A percentile compares a stretch with the other conserved stretches of the same genome.
Conservation (phyloP, 2,888 invertebrate genomes). For the Anoncus sp. region DNA sequence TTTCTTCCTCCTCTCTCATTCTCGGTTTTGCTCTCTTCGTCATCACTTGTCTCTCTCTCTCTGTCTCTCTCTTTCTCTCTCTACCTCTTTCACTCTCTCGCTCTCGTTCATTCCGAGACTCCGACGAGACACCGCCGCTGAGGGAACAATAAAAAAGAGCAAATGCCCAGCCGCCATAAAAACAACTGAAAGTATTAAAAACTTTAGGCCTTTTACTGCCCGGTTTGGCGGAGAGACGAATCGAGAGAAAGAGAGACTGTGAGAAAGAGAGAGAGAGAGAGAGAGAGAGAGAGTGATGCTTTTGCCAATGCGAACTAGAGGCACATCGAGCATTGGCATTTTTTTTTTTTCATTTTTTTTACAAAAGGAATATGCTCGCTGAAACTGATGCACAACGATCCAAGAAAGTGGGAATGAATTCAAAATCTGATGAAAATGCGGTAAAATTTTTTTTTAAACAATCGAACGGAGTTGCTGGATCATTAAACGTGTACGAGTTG, state of each 20-base stretch:
- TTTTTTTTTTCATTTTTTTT: conserved; percentile 32
- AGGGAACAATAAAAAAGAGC: conserved; percentile 78
- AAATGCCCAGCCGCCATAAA: conserved; percentile 80
- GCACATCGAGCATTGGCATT: conserved; percentile 43
- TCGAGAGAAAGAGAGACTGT: conserved; percentile 37
- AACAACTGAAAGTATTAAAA: conserved; percentile 83
- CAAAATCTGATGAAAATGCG: conserved; percentile 10
- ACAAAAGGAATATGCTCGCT: conserved; percentile 12
- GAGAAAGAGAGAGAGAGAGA: conserved; percentile 39
- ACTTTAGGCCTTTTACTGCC: conserved; percentile 81
- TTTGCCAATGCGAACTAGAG: conserved; percentile 35
- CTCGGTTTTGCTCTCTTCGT: conserved; percentile 28
- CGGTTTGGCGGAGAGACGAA: conserved; percentile 50
- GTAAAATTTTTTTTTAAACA: neutral
- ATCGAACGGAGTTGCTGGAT: too few relatives aligned
- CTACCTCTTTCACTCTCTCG: conserved; percentile 53
- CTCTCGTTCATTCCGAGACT: conserved; percentile 50
- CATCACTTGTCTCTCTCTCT: conserved; percentile 61
- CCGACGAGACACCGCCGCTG: conserved; percentile 67
- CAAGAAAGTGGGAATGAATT: conserved; percentile 18
- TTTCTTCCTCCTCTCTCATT: conserved; percentile 26
- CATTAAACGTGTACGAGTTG: too few relatives aligned
- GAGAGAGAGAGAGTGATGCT: conserved; percentile 41
- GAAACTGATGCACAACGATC: conserved; percentile 8
- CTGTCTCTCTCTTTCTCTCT: conserved; percentile 49